Evolutionary conservation across 2,888 invertebrate genomes (phyloP).

Genomic region (Stictocephala bisonia): DNA sequence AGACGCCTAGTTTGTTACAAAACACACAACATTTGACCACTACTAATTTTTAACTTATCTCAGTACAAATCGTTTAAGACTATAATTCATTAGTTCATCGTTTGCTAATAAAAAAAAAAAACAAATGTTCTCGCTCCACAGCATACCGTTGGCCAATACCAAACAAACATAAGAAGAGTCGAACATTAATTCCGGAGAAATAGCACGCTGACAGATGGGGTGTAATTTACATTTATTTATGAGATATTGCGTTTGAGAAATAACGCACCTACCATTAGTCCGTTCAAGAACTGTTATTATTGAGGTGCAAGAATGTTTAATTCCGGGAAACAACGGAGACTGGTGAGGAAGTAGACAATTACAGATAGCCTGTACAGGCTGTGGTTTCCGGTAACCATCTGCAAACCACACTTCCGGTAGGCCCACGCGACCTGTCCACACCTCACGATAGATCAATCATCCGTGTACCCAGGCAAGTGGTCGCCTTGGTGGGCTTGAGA

Average conservation of each 20-base stretch:
- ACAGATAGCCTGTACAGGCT: constrained; percentile 28
- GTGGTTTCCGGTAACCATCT: constrained; percentile 31
- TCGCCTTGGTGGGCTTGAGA: no score
- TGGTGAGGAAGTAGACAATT: constrained; percentile 27
- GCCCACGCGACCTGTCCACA: constrained; percentile 32
- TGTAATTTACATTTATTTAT: constrained; percentile 12
- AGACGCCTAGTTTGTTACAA: no score
- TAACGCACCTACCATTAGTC: constrained; percentile 2
- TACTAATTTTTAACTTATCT: no score
- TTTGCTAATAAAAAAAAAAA: no score
- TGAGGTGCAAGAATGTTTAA: constrained; percentile 22
- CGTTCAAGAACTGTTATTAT: neutral
- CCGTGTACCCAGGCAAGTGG: neutral
- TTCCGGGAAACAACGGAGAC: neutral
- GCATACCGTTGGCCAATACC: no score
- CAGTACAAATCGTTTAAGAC: no score
- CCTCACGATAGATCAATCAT: constrained; percentile 30
- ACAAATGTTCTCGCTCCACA: no score
- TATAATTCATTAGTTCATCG: no score
- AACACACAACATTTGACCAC: no score
- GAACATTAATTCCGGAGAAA: no score
- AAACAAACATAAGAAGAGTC: no score
- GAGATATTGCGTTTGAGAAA: constrained; percentile 6
- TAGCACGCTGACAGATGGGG: neutral
- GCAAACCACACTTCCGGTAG: constrained; percentile 9